Conservation (phyloP, 2,888 invertebrate genomes). For the Villa cingulata region DNA sequence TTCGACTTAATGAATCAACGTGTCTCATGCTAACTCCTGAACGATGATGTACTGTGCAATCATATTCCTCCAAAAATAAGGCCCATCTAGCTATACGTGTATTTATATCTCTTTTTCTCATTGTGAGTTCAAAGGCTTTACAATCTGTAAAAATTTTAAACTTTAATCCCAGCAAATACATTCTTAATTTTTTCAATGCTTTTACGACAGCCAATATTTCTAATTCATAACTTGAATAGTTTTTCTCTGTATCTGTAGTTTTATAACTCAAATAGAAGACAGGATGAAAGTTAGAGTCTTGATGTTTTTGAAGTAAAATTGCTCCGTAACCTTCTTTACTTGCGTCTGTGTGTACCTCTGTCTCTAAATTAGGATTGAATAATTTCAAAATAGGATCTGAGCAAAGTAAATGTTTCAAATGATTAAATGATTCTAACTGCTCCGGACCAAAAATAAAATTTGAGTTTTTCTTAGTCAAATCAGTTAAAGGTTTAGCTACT, state of each 20-base stretch:
- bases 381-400: conserved; percentile 18
- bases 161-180: conserved; percentile 8
- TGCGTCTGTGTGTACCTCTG: conserved; percentile 22
- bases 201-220: conserved; percentile 8
- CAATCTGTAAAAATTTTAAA: conserved; percentile 15
- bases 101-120: conserved; percentile 13
- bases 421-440: conserved; percentile 22
- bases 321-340: conserved; percentile 18
- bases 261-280: conserved; percentile 5
- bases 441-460: conserved; percentile 12
- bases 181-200: background rate
- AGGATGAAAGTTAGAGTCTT: conserved; percentile 5
- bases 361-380: conserved; percentile 15
- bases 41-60: conserved; percentile 16
- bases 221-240: conserved; percentile 3
- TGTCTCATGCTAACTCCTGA: conserved; percentile 14
- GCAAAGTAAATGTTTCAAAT: conserved; percentile 7
- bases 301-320: conserved; percentile 15
- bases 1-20: conserved; percentile 16
- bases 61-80: conserved; percentile 16
- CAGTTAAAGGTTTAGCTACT: conserved; percentile 4
- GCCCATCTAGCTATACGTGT: conserved; percentile 14
- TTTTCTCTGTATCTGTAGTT: background rate
- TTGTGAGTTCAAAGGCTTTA: conserved; percentile 12
- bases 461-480: conserved; percentile 10